Base-by-base conservation (phyloP, 2,888 invertebrate species). In the Napeogenes inachia region DNA sequence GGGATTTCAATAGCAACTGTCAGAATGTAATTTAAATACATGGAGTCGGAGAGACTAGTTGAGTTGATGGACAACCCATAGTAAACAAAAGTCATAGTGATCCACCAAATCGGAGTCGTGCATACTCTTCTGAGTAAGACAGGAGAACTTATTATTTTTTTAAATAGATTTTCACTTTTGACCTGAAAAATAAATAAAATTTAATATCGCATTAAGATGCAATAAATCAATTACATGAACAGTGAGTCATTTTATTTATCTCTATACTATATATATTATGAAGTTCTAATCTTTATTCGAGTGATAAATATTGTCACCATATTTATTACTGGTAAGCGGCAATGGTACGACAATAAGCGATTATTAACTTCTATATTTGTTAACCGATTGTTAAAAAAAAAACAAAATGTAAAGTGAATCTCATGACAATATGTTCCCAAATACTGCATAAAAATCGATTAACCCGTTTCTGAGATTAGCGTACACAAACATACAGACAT, bases 21-120 rank as follows among this genome's bases (percentile, higher is more conserved):
- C 55, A 93, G 75, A 53, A 95, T 94, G 75, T 72, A 96, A 81
- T 95, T 96, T 10, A 94, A 75, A 77, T 95, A 94, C 79, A 93
- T 94, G 75, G 94, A 92, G 30, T 95, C 95, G 5, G 93, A 92
- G 50, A 96, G 84, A 2, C 93, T 89, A 2, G 95, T 94, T 0
- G 95, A 93, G 83, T 95, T 95, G 66, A 96, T 87, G 21, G 94
- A 94, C 38, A 96, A 84, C 0, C 96, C 96, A 74, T 95, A 96
- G 83, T 94, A 96, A 13, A 96, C 93, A 71, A 96, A 93, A 0
- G 94, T 93, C 69, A 94, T 94, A 2, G 95, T 93, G 58, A 95
- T 92, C 95, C 95, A 95, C 85, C 95, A 95, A 70, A 95, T 91
- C n/a, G 94, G 94, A 45, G 95, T 94, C 55, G 93, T 93, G 46